Conservation (phyloP, 1,140 invertebrate genomes). For the Drosophila persimilis region DNA sequence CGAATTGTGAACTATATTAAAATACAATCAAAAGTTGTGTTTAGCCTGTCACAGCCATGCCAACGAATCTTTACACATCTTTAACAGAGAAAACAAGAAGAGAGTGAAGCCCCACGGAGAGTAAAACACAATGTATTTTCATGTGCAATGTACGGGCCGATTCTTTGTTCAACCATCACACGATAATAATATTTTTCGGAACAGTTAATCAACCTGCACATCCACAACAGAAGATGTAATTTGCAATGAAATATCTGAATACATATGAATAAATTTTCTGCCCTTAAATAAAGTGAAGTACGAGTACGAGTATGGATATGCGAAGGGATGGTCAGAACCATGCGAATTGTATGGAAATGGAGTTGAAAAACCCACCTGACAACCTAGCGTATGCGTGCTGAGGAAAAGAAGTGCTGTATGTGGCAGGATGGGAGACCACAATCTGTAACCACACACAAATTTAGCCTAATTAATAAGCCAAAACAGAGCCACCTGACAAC, state of each 20-base stretch:
- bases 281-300: no score
- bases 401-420: background rate
- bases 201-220: slow-evolving; percentile 2
- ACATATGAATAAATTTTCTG: no score
- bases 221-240: slow-evolving; percentile 4
- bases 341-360: slow-evolving; percentile 31
- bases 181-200: no score
- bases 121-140: background rate
- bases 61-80: slow-evolving; percentile 4
- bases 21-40: slow-evolving; percentile 7
- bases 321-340: background rate
- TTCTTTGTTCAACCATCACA: no score
- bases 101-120: background rate
- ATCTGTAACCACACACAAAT: slow-evolving; percentile 67
- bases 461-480: slow-evolving; percentile 74
- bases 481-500: slow-evolving; percentile 7
- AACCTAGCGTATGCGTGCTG: slow-evolving; percentile 51
- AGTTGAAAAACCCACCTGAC: slow-evolving; percentile 9
- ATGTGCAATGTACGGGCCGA: no score
- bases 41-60: slow-evolving; percentile 3
- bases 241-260: slow-evolving; percentile 31
- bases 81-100: no score
- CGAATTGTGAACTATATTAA: slow-evolving; percentile 10
- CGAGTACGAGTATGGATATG: no score
- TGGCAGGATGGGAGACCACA: slow-evolving; percentile 43